A percentile compares a stretch with the other conserved stretches of the same genome.
Conservation (phyloP, 2,888 invertebrate species). For the Xanthia togata region DNA sequence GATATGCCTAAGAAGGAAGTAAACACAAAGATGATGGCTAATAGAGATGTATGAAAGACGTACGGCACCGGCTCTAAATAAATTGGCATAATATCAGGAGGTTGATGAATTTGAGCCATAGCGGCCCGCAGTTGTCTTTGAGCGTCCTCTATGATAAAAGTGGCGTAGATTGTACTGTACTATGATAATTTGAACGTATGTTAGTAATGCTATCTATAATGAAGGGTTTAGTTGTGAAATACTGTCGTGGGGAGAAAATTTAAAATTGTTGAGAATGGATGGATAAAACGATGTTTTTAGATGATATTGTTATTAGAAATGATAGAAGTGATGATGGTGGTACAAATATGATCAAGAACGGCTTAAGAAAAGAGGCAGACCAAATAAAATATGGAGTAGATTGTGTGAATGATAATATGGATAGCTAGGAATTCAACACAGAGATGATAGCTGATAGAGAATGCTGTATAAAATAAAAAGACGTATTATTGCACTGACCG, state of each 20-base stretch:
- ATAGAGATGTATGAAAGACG: too few species aligned
- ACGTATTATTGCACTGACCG: too few species aligned
- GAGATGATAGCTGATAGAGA: too few species aligned
- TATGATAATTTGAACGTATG: constrained; percentile 58
- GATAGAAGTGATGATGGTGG: not conserved
- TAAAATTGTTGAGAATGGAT: not conserved
- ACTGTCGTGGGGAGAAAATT: not conserved
- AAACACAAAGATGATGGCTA: too few species aligned
- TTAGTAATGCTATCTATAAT: constrained; percentile 30
- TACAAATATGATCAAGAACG: too few species aligned
- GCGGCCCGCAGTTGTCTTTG: constrained; percentile 34
- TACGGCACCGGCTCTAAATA: not conserved
- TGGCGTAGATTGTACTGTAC: constrained; percentile 57
- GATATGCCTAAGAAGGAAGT: not conserved
- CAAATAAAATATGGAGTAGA: too few species aligned
- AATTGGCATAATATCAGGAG: not conserved
- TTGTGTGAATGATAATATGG: too few species aligned
- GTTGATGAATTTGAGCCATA: too few species aligned
- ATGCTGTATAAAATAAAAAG: too few species aligned
- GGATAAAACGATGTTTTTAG: not conserved
- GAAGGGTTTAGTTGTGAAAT: not conserved
- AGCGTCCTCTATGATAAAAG: constrained; percentile 56
- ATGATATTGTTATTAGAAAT: not conserved
- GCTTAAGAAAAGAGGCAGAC: too few species aligned
- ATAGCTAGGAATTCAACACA: too few species aligned